Conservation (phyloP, 2,797 vertebrate genomes). For the Lerista edwardsae region DNA sequence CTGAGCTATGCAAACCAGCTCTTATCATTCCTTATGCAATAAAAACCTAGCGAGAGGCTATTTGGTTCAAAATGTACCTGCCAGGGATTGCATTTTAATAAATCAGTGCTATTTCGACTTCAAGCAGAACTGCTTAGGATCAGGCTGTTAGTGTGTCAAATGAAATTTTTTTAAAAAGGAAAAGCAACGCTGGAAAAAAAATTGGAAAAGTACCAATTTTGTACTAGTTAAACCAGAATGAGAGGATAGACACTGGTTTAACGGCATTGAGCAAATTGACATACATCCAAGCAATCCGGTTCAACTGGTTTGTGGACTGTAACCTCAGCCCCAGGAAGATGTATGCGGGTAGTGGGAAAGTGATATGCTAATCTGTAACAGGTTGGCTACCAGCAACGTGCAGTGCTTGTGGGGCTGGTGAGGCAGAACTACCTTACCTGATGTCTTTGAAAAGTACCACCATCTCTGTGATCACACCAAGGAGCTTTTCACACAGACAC, state of each 20-base stretch:
- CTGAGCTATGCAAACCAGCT: neutral
- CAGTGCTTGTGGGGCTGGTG: no score
- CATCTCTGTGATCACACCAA: no score
- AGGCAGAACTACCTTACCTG: no score
- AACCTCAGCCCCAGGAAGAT: neutral
- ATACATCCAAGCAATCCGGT: neutral
- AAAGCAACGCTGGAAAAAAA: no score
- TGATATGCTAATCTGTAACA: neutral
- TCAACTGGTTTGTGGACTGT: neutral
- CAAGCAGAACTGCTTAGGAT: neutral
- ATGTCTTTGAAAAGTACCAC: no score
- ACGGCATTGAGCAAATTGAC: neutral
- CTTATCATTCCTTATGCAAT: neutral
- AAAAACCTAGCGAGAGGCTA: neutral
- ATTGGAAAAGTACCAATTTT: neutral
- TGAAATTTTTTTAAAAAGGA: neutral
- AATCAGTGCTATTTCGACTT: neutral
- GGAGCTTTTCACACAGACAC: no score
- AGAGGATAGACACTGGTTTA: neutral
- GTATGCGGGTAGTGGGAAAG: neutral
- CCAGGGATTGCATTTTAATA: neutral
- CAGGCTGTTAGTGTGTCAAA: neutral
- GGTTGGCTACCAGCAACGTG: neutral
- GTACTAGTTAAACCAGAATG: constrained; percentile 9
- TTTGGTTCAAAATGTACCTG: no score